A percentile compares a stretch with the other conserved stretches of the same genome.
Conservation (phyloP, 2,797 vertebrate species). For the Helicolenus hilgendorfi region DNA sequence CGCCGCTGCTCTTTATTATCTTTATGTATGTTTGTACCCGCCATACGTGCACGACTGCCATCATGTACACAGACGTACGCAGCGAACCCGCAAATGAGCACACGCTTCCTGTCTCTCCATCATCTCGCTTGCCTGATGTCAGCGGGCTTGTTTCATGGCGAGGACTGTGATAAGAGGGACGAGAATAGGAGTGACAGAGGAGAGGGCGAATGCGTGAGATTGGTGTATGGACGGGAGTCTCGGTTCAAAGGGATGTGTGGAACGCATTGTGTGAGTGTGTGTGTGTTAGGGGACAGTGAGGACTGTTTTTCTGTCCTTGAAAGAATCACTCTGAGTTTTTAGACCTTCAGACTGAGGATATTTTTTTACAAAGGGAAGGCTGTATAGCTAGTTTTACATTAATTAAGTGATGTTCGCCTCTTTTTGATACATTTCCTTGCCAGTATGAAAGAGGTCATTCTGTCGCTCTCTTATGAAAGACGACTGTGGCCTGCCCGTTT, state of each 20-base stretch:
- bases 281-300: background rate
- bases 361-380: constrained; percentile 1
- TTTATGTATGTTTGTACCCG: constrained; percentile 51
- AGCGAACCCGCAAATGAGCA: background rate
- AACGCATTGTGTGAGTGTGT: constrained; percentile 2
- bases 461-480: background rate
- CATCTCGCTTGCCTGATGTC: constrained; percentile 25
- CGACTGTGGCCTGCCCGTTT: background rate
- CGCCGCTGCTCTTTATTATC: constrained; percentile 51
- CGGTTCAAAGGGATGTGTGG: constrained; percentile 5
- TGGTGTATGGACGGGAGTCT: background rate
- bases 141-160: constrained; percentile 13
- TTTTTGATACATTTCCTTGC: background rate
- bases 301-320: constrained; percentile 55
- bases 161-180: constrained; percentile 51
- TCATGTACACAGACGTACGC: constrained; percentile 7
- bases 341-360: background rate
- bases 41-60: constrained; percentile 31
- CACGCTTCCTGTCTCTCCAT: constrained; percentile 29
- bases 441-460: background rate
- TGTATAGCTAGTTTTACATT: background rate
- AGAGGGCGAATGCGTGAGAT: constrained; percentile 15
- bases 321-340: constrained; percentile 26
- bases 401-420: background rate
- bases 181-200: constrained; percentile 13